phyloP scores from a whole-genome alignment of 1,140 invertebrate genomes.

The Lysiphlebus fabarum region DNA sequence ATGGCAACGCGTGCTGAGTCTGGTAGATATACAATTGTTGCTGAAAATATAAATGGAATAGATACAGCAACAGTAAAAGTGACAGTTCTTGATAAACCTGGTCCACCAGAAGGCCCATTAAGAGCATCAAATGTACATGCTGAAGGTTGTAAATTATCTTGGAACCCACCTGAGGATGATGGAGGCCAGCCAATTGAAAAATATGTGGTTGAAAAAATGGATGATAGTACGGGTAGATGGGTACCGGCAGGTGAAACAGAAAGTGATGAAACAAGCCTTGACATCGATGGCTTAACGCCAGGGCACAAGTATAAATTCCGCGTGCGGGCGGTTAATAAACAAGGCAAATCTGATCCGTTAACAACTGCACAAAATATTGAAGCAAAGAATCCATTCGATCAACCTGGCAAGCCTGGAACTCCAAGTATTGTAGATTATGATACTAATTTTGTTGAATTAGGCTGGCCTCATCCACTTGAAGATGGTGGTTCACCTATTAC shows the following conservation, averaged over 20 bases:
- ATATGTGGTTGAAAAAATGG: slow-evolving; percentile 92
- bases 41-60: slow-evolving; percentile 90
- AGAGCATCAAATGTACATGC: slow-evolving; percentile 83
- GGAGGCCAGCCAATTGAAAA: slow-evolving; percentile 86
- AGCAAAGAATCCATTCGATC: slow-evolving; percentile 97
- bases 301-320: slow-evolving; percentile 96
- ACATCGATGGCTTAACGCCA: slow-evolving; percentile 76
- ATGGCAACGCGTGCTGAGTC: slow-evolving; percentile 84
- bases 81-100: slow-evolving; percentile 85
- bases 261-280: slow-evolving; percentile 69
- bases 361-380: slow-evolving; percentile 84
- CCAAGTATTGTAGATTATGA: slow-evolving; percentile 91
- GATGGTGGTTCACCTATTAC: slow-evolving; percentile 89
- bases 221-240: slow-evolving; percentile 89
- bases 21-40: slow-evolving; percentile 86
- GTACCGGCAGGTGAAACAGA: slow-evolving; percentile 86
- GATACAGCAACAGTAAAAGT: slow-evolving; percentile 91
- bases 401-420: slow-evolving; percentile 80
- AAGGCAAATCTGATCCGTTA: slow-evolving; percentile 93
- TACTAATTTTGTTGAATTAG: slow-evolving; percentile 89
- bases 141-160: slow-evolving; percentile 79
- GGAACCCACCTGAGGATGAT: slow-evolving; percentile 89
- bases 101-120: slow-evolving; percentile 86
- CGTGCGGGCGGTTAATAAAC: slow-evolving; percentile 90
- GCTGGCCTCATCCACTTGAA: slow-evolving; percentile 81